phyloP scores from a whole-genome alignment of 2,888 invertebrate species.

The Drosophila quinaria region DNA sequence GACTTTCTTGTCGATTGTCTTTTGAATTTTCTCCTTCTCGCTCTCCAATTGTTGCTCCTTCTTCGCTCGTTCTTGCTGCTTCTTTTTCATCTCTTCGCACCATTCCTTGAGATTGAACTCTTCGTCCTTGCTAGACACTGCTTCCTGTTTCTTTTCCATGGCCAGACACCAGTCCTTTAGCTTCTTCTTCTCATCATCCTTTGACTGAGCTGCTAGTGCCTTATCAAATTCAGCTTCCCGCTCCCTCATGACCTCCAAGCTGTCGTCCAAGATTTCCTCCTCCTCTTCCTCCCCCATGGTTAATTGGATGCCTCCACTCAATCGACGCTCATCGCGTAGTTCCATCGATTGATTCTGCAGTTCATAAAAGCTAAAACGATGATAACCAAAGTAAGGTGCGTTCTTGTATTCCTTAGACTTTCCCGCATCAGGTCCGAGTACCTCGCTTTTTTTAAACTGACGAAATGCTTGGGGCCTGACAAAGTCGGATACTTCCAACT shows the following conservation, averaged over 20 bases:
- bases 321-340: slow-evolving; percentile 56
- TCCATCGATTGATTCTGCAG: slow-evolving; percentile 62
- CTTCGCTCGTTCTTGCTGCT: slow-evolving; percentile 8
- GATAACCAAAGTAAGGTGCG: slow-evolving; percentile 79
- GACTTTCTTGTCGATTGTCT: slow-evolving; percentile 15
- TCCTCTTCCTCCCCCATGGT: slow-evolving; percentile 34
- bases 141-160: slow-evolving; percentile 18
- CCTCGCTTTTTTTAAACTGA: slow-evolving; percentile 55
- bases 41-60: background rate
- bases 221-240: slow-evolving; percentile 49
- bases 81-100: slow-evolving; percentile 10
- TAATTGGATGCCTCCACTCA: slow-evolving; percentile 33
- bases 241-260: slow-evolving; percentile 33
- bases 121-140: background rate
- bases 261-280: slow-evolving; percentile 18
- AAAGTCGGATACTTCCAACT: slow-evolving; percentile 58
- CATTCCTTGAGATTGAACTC: slow-evolving; percentile 3
- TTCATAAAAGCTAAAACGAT: slow-evolving; percentile 78
- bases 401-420: slow-evolving; percentile 76
- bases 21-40: background rate
- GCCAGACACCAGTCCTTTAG: slow-evolving; percentile 14
- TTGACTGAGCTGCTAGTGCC: slow-evolving; percentile 37
- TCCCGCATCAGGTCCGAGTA: slow-evolving; percentile 78
- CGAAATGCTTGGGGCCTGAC: slow-evolving; percentile 74
- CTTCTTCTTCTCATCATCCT: slow-evolving; percentile 28